Evolutionary conservation across 1,140 invertebrate genomes (phyloP), one percentile per base, ranked within the genome.

Genomic region (Lanistes nyassanus): DNA sequence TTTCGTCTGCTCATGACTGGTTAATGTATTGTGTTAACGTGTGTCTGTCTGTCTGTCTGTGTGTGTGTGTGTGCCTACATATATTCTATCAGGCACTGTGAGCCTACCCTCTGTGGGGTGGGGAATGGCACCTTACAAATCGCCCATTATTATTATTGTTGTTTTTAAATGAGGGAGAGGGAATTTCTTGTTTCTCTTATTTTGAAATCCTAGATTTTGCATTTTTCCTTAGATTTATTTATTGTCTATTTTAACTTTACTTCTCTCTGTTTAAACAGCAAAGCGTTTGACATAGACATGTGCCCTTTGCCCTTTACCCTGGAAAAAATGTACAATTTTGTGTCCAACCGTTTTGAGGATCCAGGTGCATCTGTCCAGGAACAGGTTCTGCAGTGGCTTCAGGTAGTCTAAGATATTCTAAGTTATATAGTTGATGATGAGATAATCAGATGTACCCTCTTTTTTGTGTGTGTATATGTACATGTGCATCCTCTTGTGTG

Each of bases 231-330:
- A 13, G 60, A 13, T 42, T 72, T 65, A 65, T 29, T 65, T 23
- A 66, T 39, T 74, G 29, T 37, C 56, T 72, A 6, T 36, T 56
- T 53, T 58, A 5, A 64, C 6, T 65, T 39, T 65, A 53, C 68
- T 68, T 3, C 34, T 39, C 39, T 71, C 68, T 71, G 74, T 75
- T 69, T 91, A 91, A 47, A 66, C 79, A 98, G 95, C 81, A 99
- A 99, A 93, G 96, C 99, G 64, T 91, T 99, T 81, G 98, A 99
- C 91, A 94, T 96, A 0, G 96, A 98, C 83, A 95, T 98, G 92
- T 96, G 95, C 84, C 96, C 97, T 47, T 90, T 98, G 26, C 96
- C 97, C 34, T 97, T 99, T 86, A 95, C 97, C 88, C 93, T 95
- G 0, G 94, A 95, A 71, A 95, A 96, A 84, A 95, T 99, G 92